Conservation (phyloP, 2,888 invertebrate species). For the Alentia gelatinosa region DNA sequence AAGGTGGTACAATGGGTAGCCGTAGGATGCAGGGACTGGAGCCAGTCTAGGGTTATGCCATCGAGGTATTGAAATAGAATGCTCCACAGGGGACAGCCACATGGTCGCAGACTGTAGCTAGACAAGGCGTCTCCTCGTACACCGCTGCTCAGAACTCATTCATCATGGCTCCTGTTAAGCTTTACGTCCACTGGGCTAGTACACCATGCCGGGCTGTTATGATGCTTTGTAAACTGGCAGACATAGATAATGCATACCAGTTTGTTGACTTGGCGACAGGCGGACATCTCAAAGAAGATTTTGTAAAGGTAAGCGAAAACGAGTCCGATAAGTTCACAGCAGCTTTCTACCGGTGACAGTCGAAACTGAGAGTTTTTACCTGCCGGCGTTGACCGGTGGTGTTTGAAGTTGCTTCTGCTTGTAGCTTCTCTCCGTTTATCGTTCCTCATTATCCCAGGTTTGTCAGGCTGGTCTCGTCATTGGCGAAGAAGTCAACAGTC, state of each 20-base stretch:
- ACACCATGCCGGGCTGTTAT: constrained; percentile 75
- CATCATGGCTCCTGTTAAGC: neutral
- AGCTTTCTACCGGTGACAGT: no score
- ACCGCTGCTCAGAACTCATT: neutral
- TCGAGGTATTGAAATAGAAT: neutral
- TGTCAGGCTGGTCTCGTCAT: no score
- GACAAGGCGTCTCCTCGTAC: neutral
- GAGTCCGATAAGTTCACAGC: no score
- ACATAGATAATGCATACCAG: constrained; percentile 70
- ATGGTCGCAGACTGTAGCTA: neutral
- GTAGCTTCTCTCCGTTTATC: no score
- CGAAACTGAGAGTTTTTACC: no score
- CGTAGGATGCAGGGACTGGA: neutral
- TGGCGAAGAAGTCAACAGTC: no score
- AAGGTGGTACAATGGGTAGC: neutral
- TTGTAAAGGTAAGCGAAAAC: constrained; percentile 67
- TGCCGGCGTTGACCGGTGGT: no score
- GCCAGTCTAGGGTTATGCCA: neutral
- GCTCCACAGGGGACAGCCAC: neutral
- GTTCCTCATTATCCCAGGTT: no score
- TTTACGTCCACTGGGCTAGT: constrained; percentile 67
- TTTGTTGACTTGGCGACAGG: constrained; percentile 70
- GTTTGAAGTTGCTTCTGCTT: no score
- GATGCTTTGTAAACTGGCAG: constrained; percentile 73
- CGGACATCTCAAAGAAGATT: constrained; percentile 69